Evolutionary conservation across 2,888 invertebrate genomes (phyloP), one percentile per base, ranked within the genome.

Genomic region (Leptinotarsa juncta): DNA sequence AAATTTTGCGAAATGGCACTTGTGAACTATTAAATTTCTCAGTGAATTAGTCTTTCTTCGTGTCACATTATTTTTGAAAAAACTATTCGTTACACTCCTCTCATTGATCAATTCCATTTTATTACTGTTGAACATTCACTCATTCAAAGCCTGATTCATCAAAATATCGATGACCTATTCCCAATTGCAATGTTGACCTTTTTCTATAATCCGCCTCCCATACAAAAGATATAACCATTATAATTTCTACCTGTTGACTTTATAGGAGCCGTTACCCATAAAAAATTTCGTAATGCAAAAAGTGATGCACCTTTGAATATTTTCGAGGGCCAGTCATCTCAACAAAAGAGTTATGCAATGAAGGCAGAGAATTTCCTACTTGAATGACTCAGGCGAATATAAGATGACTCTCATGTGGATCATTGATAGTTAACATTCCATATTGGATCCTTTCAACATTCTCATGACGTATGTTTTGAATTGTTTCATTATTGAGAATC

Each of bases 321-420:
- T 42, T 62, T 62, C 10, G n/a, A 42, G 42, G 32, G 62, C 62
- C 62, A 62, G 62, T 62, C 62, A 62, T 62, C 62, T 62, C 15
- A n/a, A 62, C 62, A 62, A 62, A 60, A 62, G 62, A 62, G 62
- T 62, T 62, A 62, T 62, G 62, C 62, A 62, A 62, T 62, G 42
- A 42, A 32, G 62, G 62, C 62, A 62, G n/a, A 42, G n/a, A 62
- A 62, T 62, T 62, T 62, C 18, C 62, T 62, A 26, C 32, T 57
- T 42, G 62, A 10, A 62, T 62, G 62, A 62, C 62, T 62, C 62
- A 62, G 62, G 42, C 57, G 26, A 62, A 32, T 62, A 32, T 15
- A 42, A 62, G 62, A 32, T 42, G 62, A 32, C n/a, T 42, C 62
- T 62, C 23, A 57, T 57, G 20, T 57, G 57, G 57, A 26, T 57